Evolutionary conservation across 2,113 vertebrate genomes (phyloP).

Genomic region (Oncorhynchus nerka): DNA sequence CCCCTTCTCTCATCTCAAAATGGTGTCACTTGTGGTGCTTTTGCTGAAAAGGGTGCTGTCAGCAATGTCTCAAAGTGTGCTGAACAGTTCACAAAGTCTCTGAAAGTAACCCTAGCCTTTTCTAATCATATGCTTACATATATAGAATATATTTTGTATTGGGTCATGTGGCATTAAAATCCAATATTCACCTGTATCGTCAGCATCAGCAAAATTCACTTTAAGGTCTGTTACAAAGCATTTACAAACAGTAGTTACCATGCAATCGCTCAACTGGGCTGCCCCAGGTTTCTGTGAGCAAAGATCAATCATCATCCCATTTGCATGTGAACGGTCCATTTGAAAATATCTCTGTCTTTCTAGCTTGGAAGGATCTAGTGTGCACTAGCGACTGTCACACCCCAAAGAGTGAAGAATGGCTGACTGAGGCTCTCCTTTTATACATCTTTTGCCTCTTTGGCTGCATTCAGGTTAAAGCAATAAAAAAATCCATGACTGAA

Average conservation of each 20-base stretch:
- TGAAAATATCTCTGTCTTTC: slow-evolving; percentile 25
- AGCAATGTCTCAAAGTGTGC: slow-evolving; percentile 63
- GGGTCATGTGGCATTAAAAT: not conserved
- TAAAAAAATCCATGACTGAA: no score
- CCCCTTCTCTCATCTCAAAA: slow-evolving; percentile 41
- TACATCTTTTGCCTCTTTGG: slow-evolving; percentile 53
- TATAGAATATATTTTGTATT: slow-evolving; percentile 16
- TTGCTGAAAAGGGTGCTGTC: slow-evolving; percentile 66
- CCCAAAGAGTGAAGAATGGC: slow-evolving; percentile 47
- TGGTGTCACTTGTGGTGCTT: slow-evolving; percentile 59
- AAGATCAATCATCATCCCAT: not conserved
- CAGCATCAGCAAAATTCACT: not conserved
- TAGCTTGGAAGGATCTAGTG: slow-evolving; percentile 35
- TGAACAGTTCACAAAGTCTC: slow-evolving; percentile 66
- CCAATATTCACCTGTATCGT: not conserved
- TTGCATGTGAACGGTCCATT: slow-evolving; percentile 11
- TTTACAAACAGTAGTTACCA: not conserved
- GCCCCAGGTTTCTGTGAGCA: not conserved
- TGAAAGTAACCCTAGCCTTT: slow-evolving; percentile 58
- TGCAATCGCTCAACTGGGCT: not conserved
- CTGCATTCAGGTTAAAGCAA: slow-evolving; percentile 57
- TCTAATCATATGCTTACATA: slow-evolving; percentile 55
- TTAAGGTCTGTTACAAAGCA: not conserved
- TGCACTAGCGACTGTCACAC: slow-evolving; percentile 28
- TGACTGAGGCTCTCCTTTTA: slow-evolving; percentile 45